phyloP scores from a whole-genome alignment of 2,797 vertebrate species.

The Selene dorsalis region DNA sequence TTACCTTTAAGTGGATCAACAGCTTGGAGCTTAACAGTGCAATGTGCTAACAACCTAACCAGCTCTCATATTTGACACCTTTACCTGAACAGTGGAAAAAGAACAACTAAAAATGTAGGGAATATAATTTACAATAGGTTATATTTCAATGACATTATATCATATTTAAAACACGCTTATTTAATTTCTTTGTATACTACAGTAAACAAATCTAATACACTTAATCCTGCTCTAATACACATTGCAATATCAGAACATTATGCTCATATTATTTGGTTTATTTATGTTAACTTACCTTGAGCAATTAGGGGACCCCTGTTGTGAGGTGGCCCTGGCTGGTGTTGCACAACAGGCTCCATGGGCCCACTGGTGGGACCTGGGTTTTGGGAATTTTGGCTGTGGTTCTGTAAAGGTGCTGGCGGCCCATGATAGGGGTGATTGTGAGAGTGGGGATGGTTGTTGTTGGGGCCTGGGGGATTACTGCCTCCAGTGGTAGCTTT shows the following conservation, averaged over 20 bases:
- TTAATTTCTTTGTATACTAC: neutral
- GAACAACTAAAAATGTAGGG: neutral
- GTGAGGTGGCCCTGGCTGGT: slow-evolving; percentile 90
- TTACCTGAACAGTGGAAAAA: slow-evolving; percentile 27
- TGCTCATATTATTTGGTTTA: too few relatives aligned
- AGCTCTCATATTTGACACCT: slow-evolving; percentile 65
- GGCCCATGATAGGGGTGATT: slow-evolving; percentile 82
- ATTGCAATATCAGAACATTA: slow-evolving; percentile 3
- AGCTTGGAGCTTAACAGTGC: slow-evolving; percentile 71
- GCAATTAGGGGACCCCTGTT: slow-evolving; percentile 81
- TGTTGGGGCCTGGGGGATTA: slow-evolving; percentile 84
- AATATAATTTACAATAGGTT: neutral
- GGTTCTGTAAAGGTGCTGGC: slow-evolving; percentile 79
- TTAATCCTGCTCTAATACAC: neutral
- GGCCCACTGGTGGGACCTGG: slow-evolving; percentile 72
- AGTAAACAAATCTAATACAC: too few relatives aligned
- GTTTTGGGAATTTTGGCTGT: slow-evolving; percentile 75
- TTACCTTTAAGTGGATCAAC: slow-evolving; percentile 80
- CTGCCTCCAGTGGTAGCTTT: slow-evolving; percentile 80
- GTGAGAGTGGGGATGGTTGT: slow-evolving; percentile 78
- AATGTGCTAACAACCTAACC: slow-evolving; percentile 47
- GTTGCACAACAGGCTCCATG: slow-evolving; percentile 85
- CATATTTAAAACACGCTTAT: slow-evolving; percentile 4
- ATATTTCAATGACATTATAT: neutral
- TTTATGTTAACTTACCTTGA: slow-evolving; percentile 85